A percentile compares a stretch with the other conserved stretches of the same genome.
These are phyloP conservation scores for Hoplostethus atlanticus DNA, from an alignment of 2,797 vertebrate genomes.

Conservation along the genomic window DNA sequence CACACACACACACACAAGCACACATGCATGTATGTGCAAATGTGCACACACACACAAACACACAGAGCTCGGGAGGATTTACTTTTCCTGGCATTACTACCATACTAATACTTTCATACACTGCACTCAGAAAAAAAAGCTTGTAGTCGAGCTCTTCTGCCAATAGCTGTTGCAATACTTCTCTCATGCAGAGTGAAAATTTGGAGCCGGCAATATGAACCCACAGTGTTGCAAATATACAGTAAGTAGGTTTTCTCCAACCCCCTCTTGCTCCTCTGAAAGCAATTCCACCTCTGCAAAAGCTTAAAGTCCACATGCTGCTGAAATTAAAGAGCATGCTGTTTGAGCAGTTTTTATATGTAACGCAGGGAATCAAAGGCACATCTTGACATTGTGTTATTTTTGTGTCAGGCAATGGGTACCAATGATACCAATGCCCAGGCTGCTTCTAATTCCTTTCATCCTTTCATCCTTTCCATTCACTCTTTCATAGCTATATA, in stretches of 20 bases:
- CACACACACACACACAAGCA: conserved; percentile 32
- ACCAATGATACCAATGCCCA: too few species aligned
- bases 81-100: conserved; percentile 77
- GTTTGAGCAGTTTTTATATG: not conserved
- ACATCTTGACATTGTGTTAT: not conserved
- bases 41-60: conserved; percentile 21
- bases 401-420: too few species aligned
- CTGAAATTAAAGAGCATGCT: not conserved
- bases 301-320: too few species aligned
- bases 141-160: conserved; percentile 68
- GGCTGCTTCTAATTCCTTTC: not conserved
- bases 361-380: not conserved
- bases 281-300: conserved; percentile 9
- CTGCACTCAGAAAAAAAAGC: conserved; percentile 65
- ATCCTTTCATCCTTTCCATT: too few species aligned
- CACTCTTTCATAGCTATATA: too few species aligned
- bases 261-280: conserved; percentile 34
- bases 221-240: conserved; percentile 61
- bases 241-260: conserved; percentile 46
- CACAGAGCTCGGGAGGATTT: conserved; percentile 67
- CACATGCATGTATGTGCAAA: conserved; percentile 29
- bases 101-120: conserved; percentile 74
- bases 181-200: conserved; percentile 71
- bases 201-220: conserved; percentile 60
- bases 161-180: conserved; percentile 78